Base-by-base conservation (phyloP, 2,888 invertebrate species). In the Sinodicranocentrus sp. region DNA sequence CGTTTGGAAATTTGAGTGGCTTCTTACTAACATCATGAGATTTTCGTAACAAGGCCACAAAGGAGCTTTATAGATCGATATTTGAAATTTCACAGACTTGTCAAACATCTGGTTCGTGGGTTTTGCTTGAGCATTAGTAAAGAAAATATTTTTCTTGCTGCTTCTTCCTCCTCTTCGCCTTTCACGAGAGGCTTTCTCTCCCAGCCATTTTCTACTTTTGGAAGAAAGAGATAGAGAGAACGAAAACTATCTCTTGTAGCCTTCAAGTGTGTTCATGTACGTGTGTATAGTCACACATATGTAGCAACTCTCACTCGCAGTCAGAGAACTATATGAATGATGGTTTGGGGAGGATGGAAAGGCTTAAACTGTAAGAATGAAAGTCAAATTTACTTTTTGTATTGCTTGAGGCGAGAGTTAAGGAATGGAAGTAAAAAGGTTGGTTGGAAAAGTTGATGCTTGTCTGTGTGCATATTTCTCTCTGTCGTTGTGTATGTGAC, bases 21-120 rank as follows among this genome's bases (percentile, higher is more conserved):
- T 67, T 76, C 67, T 76, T 28, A 63, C 63, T 52, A 75, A 63
- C 75, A 63, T 63, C 65, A 75, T 75, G 75, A 75, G 21, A 23
- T 73, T 73, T 76, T 67, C 67, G 76, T 67, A 67, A 67, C 67
- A 76, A 76, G 76, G 76, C 67, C 76, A 76, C 76, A 76, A 67
- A 67, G 76, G 76, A 76, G 76, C 57, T 57, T 65, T 54, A 43
- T 76, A 43, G 76, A 76, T 76, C 76, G 76, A 76, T 76, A 76
- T 67, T 76, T 76, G 76, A 76, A 76, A 76, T 76, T 76, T 76
- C 67, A 65, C 75, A 67, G 76, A 76, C 54, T 76, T 76, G 76
- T 67, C 76, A 76, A 67, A 76, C 76, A 76, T 76, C 76, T 76
- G 76, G 65, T 67, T 67, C 67, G 67, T 76, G 10, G 48, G 2